Percentiles rank a stretch among this genome's conserved stretches.
phyloP scores from a whole-genome alignment of 1,140 invertebrate genomes.

The Holcopasites calliopsidis region DNA sequence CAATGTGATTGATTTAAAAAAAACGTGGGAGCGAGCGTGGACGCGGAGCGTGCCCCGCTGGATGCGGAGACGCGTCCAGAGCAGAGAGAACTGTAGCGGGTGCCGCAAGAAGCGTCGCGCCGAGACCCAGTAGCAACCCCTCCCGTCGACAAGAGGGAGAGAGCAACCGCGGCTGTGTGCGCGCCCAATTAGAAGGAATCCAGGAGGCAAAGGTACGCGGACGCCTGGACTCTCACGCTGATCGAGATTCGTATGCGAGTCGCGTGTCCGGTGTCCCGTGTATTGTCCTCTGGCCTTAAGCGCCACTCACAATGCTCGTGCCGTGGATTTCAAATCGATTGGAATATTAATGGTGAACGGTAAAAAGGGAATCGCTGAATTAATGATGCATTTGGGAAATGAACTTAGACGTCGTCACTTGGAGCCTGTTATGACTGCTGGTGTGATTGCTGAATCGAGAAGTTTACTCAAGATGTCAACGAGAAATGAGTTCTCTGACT shows the following conservation, averaged over 20 bases:
- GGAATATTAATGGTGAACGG: too few relatives aligned
- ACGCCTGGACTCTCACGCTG: slow-evolving; percentile 54
- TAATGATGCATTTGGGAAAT: too few relatives aligned
- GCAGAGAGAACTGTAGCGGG: neutral
- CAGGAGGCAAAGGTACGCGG: slow-evolving; percentile 47
- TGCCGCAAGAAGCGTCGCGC: slow-evolving; percentile 42
- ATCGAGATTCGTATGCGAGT: slow-evolving; percentile 62
- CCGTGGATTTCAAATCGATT: too few relatives aligned
- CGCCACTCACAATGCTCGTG: neutral
- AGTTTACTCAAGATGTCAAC: too few relatives aligned
- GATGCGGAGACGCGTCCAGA: slow-evolving; percentile 13
- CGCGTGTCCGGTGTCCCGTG: slow-evolving; percentile 65
- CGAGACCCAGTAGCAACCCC: slow-evolving; percentile 5
- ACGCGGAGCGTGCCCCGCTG: slow-evolving; percentile 29
- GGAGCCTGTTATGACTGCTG: too few relatives aligned
- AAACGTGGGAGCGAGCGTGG: slow-evolving; percentile 32
- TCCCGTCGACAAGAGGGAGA: slow-evolving; percentile 42
- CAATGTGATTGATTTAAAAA: slow-evolving; percentile 44
- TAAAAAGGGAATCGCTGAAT: too few relatives aligned
- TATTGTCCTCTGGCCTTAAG: slow-evolving; percentile 25
- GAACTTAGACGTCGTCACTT: too few relatives aligned
- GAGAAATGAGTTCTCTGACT: too few relatives aligned
- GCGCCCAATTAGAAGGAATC: slow-evolving; percentile 64
- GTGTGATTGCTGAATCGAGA: too few relatives aligned
- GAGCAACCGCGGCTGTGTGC: slow-evolving; percentile 24